phyloP scores from a whole-genome alignment of 2,797 vertebrate species.

The Siniperca undulata region DNA sequence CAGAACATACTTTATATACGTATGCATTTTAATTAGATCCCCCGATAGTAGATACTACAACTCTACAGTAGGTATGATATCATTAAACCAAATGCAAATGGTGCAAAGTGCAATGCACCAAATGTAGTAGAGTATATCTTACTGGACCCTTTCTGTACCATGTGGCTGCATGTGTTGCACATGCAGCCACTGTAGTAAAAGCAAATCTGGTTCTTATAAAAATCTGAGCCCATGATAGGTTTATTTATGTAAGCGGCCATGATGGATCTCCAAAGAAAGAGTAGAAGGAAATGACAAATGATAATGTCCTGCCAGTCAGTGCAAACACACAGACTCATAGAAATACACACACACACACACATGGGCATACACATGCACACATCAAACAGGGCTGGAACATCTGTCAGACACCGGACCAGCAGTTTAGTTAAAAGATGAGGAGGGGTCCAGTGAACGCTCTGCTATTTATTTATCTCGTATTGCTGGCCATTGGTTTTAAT shows the following conservation, averaged over 20 bases:
- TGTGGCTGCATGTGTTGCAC: neutral
- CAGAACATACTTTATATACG: constrained; percentile 6
- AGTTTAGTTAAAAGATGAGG: constrained; percentile 87
- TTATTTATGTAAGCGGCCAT: constrained; percentile 33
- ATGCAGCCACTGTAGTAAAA: constrained; percentile 9
- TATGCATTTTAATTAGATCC: constrained; percentile 61
- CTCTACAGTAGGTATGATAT: constrained; percentile 13
- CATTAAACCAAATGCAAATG: neutral
- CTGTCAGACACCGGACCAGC: constrained; percentile 94
- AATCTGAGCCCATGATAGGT: constrained; percentile 19
- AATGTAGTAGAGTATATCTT: constrained; percentile 20
- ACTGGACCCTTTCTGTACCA: neutral
- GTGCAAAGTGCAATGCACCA: too few relatives aligned
- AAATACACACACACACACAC: constrained; percentile 75
- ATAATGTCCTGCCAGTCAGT: constrained; percentile 74
- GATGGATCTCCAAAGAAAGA: constrained; percentile 34
- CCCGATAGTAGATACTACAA: constrained; percentile 20
- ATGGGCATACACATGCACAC: constrained; percentile 40
- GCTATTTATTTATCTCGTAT: constrained; percentile 94
- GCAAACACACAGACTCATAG: constrained; percentile 70
- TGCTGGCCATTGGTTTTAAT: constrained; percentile 98
- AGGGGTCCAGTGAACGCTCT: constrained; percentile 79
- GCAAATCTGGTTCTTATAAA: constrained; percentile 27
- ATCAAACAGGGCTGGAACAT: constrained; percentile 91
- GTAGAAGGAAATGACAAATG: constrained; percentile 74